These are phyloP conservation scores for Melanotaenia pygmaea DNA, from an alignment of 2,797 vertebrate species.

Conservation along the genomic window DNA sequence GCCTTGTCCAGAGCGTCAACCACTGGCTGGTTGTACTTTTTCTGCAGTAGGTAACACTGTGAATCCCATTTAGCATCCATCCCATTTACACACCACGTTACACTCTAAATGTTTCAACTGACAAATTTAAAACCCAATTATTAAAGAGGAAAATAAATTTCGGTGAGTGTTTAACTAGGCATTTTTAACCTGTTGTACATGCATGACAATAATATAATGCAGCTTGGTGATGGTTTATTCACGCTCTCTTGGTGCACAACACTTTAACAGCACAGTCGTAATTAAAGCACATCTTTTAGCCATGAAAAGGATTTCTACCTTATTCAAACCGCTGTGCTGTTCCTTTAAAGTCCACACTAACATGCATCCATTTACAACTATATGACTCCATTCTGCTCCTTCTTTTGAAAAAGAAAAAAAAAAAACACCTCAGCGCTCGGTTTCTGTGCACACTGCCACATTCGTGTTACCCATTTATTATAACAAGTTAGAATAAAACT, in stretches of 20 bases:
- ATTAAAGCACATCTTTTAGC: neutral
- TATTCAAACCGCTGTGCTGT: neutral
- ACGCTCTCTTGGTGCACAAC: neutral
- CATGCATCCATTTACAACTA: neutral
- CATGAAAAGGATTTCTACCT: neutral
- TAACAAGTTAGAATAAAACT: neutral
- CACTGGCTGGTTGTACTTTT: neutral
- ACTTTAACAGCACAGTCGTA: neutral
- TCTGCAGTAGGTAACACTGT: neutral
- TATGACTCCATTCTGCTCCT: neutral
- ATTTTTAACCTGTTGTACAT: neutral
- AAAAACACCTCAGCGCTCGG: neutral
- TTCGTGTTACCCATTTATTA: neutral
- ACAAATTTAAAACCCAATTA: constrained; percentile 6
- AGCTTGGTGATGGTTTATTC: neutral
- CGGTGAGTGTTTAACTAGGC: too few relatives aligned
- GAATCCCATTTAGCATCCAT: neutral
- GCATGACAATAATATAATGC: neutral
- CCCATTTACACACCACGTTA: constrained; percentile 3
- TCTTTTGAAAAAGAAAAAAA: accelerated
- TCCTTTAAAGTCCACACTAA: neutral
- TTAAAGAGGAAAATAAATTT: neutral
- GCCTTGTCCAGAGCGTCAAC: neutral
- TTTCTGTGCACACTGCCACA: neutral
- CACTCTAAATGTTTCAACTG: neutral